Evolutionary conservation across 37 sponge, comb jelly and placozoan species (phyloP).

Genomic region (Tethya wilhelma): DNA sequence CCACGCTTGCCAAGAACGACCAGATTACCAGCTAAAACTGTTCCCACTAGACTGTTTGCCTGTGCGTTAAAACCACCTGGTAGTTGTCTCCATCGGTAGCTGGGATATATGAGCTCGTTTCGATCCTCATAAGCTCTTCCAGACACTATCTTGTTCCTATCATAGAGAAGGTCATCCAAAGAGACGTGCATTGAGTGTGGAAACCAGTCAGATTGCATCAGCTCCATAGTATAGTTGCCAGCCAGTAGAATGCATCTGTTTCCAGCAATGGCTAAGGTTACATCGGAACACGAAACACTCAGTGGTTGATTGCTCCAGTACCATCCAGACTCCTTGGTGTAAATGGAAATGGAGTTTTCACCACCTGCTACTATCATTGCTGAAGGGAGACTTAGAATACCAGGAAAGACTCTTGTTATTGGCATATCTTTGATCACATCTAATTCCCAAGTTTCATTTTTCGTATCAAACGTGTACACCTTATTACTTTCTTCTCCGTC

Average conservation of each 20-base stretch:
- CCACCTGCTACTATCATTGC: slow-evolving; percentile 37
- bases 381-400: slow-evolving; percentile 26
- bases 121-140: slow-evolving; percentile 33
- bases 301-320: slow-evolving; percentile 42
- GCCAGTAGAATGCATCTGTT: slow-evolving; percentile 14
- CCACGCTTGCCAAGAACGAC: slow-evolving; percentile 9
- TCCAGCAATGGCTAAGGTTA: slow-evolving; percentile 20
- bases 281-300: neutral
- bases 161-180: slow-evolving; percentile 15
- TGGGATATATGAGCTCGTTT: slow-evolving; percentile 23
- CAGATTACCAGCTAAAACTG: slow-evolving; percentile 27
- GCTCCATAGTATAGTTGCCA: slow-evolving; percentile 19
- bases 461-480: slow-evolving; percentile 6
- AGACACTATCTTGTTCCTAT: slow-evolving; percentile 22
- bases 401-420: slow-evolving; percentile 21
- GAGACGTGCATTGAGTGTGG: slow-evolving; percentile 16
- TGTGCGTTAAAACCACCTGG: slow-evolving; percentile 12
- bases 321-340: slow-evolving; percentile 26
- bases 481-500: slow-evolving; percentile 9
- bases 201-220: slow-evolving; percentile 1
- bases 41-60: slow-evolving; percentile 25
- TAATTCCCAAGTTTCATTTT: slow-evolving; percentile 1
- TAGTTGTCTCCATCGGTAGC: slow-evolving; percentile 31
- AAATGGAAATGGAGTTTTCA: slow-evolving; percentile 6
- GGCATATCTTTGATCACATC: slow-evolving; percentile 15